Conservation (phyloP, 2,888 invertebrate species). For the Eristalis tenax region DNA sequence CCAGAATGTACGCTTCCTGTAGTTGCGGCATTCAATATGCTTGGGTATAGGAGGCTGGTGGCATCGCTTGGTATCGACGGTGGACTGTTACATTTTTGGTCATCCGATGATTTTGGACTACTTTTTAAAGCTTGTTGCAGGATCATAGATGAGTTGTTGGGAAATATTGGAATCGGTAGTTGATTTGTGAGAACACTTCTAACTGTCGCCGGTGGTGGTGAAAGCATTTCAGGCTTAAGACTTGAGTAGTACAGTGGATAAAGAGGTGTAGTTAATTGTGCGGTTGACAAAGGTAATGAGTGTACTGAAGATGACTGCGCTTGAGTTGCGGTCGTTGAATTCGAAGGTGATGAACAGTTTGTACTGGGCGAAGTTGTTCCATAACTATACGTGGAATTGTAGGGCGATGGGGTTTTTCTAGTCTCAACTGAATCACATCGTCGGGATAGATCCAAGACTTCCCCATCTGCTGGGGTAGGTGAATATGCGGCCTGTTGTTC, state of each 20-base stretch:
- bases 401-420: conserved; percentile 79
- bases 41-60: conserved; percentile 66
- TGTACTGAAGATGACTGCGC: conserved; percentile 4
- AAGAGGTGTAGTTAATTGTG: not conserved
- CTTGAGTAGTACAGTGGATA: conserved; percentile 63
- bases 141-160: conserved; percentile 42
- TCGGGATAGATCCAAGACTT: conserved; percentile 80
- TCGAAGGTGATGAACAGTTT: conserved; percentile 53
- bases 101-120: conserved; percentile 42
- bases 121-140: conserved; percentile 66
- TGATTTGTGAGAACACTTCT: conserved; percentile 4
- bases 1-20: conserved; percentile 70
- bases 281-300: not conserved
- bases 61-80: conserved; percentile 32
- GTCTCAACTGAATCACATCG: conserved; percentile 79
- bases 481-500: conserved; percentile 70
- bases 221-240: conserved; percentile 47
- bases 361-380: conserved; percentile 76
- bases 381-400: conserved; percentile 78
- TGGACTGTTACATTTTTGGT: conserved; percentile 46
- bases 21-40: conserved; percentile 53
- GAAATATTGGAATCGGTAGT: conserved; percentile 38
- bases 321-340: conserved; percentile 72
- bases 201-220: conserved; percentile 53
- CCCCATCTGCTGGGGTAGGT: conserved; percentile 62